Base-by-base conservation (phyloP, 2,113 vertebrate species). In the Rutilus rutilus region DNA sequence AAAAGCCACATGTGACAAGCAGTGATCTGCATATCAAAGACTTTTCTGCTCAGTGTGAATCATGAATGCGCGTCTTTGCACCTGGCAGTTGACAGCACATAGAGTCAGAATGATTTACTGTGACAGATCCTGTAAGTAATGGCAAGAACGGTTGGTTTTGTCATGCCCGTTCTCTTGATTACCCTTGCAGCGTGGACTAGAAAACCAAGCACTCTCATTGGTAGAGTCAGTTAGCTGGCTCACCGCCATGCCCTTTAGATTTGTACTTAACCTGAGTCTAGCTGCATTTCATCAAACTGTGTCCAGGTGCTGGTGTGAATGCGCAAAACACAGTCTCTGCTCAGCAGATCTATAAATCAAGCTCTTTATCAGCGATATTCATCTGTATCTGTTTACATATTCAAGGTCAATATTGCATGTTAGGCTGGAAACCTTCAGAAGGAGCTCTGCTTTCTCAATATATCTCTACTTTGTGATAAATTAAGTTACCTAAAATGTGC, bases 231-330 rank as follows among this genome's bases (percentile, higher is more conserved):
- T 30, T 25, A 17, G 21, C 79, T 88, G 83, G 87, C 47, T 60
- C 10, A 21, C 33, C 21, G 69, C 87, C 87, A 82, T 85, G 78
- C 69, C 65, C 83, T 85, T 87, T 85, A 83, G 64, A 30, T 45
- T 17, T 64, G 71, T 77, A 42, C 65, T 62, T 84, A 85, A 82
- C 42, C 30, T 42, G 45, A 74, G 67, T 69, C 57, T 76, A 64
- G 65, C 9, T 64, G 78, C 69, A 60, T 77, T 86, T 62, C 78
- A 76, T 86, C 79, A 82, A 81, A 86, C 54, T 11, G 39, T 60
- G 50, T 21, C 30, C 60, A 17, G 80, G 62, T 73, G 57, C 78
- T 77, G 65, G 73, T 15, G 60, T 45, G 42, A 82, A 71, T 82
- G 39, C 83, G 11, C n/a, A 78, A 42, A 76, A 77, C 17, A 27